Evolutionary conservation across 2,888 invertebrate species (phyloP), one percentile per base, ranked within the genome.

Genomic region (Drosophila helvetica): DNA sequence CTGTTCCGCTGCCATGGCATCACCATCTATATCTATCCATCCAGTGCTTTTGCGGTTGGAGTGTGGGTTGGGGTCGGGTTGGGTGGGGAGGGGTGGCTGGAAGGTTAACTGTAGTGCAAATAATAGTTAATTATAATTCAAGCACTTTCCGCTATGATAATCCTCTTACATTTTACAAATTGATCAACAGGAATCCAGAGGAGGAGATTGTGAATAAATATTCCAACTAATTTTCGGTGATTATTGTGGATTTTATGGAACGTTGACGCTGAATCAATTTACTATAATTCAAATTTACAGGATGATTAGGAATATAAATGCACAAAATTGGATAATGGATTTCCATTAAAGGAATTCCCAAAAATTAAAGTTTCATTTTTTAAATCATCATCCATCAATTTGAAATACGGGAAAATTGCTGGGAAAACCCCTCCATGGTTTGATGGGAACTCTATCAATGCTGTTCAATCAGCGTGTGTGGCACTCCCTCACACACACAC

Each of bases 391-490:
- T 18, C 30, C 47, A 53, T 53, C 18, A 63, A 50, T 50, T 63
- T 50, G 12, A 62, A 52, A 46, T 53, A 42, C 27, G 19, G 38
- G 10, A 30, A 30, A 30, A 30, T 30, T 30, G 30, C 3, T 10
- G 30, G 3, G 19, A 67, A 70, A 52, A 27, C 2, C 1, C 17
- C 25, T 9, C 12, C 30, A 30, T 9, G 33, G 27, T 27, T 62
- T 48, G 45, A 54, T 51, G 59, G 15, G 54, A 56, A 63, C 69
- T 57, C 69, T 56, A 69, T 71, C 63, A 69, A 45, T 63, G 48
- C 52, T 69, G 69, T 71, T 71, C 70, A 69, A 71, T 71, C 70
- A 71, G 69, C 53, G n/a, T n/a, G n/a, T n/a, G n/a, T n/a, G n/a
- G n/a, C n/a, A n/a, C n/a, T n/a, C n/a, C n/a, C n/a, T n/a, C 53